A percentile compares a stretch with the other conserved stretches of the same genome.
phyloP scores from a whole-genome alignment of 2,888 invertebrate genomes.

The Athripsodes cinereus region DNA sequence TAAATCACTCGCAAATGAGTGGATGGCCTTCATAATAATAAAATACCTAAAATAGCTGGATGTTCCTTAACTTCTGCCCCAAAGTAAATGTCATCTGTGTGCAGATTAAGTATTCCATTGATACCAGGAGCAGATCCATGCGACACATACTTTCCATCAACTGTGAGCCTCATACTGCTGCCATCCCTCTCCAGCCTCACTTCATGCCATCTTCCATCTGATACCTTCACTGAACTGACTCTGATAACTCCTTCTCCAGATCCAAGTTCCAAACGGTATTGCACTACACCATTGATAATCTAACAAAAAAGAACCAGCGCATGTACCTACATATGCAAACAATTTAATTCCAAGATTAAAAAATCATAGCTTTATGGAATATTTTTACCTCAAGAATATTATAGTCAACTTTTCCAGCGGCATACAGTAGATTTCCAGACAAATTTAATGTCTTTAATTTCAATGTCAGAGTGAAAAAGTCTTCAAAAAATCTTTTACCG shows the following conservation, averaged over 20 bases:
- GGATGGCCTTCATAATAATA: no score
- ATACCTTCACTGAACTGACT: slow-evolving; percentile 66
- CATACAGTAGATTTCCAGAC: slow-evolving; percentile 73
- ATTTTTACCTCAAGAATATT: slow-evolving; percentile 66
- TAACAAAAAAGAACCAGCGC: slow-evolving; percentile 35
- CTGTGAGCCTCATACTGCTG: slow-evolving; percentile 61
- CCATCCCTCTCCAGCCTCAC: slow-evolving; percentile 64
- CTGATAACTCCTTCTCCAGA: slow-evolving; percentile 75
- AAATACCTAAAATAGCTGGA: slow-evolving; percentile 54
- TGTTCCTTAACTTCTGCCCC: slow-evolving; percentile 70
- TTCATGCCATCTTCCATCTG: slow-evolving; percentile 82
- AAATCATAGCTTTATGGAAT: no score
- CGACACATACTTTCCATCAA: slow-evolving; percentile 63
- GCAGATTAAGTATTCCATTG: slow-evolving; percentile 72
- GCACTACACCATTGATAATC: slow-evolving; percentile 69
- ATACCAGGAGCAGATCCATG: slow-evolving; percentile 70
- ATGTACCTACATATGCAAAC: no score
- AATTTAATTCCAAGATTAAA: no score
- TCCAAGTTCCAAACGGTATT: slow-evolving; percentile 79
- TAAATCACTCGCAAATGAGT: no score
- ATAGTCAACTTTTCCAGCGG: slow-evolving; percentile 73
- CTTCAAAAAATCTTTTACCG: slow-evolving; percentile 60
- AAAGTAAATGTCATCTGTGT: slow-evolving; percentile 66
- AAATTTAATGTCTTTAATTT: slow-evolving; percentile 70
- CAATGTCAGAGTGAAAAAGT: slow-evolving; percentile 63